Evolutionary conservation across 2,797 vertebrate genomes (phyloP), one percentile per base, ranked within the genome.

Genomic region (Choloepus didactylus): DNA sequence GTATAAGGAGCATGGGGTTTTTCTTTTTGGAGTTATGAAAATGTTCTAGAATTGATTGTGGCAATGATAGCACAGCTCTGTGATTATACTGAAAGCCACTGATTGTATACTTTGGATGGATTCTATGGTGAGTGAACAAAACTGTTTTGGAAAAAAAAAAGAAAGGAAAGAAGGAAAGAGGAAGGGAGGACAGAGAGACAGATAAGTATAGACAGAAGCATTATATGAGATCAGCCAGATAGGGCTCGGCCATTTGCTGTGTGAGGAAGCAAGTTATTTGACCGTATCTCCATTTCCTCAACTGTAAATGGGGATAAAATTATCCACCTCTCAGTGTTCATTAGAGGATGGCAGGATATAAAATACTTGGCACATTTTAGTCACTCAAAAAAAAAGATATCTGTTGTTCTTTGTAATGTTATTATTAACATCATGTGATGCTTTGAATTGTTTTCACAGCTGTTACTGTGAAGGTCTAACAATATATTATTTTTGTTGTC

Each of bases 401-500:
- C 85, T 86, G 62, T 49, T 69, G n/a, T 82, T 76, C 38, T 41
- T 10, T 66, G 56, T 29, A 19, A 88, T 1, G 16, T 41, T 35
- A 76, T 75, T 41, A 38, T 51, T 35, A 38, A 4, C 35, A 84
- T 96, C 95, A 84, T 70, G 35, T 73, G 89, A 81, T 23, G 60
- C 91, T 91, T 12, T 51, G 73, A 41, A 64, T 70, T 46, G 89
- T 86, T 95, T 84, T 72, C 88, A 56, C 3, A 41, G 85, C 92
- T 73, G 60, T 73, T 91, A 76, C 11, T 95, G 91, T 93, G 69
- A 85, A 70, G 35, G 77, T 29, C 89, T 88, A 96, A 97, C 97
- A 97, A 94, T 94, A 88, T 77, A 41, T 46, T 79, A 91, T 62
- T 97, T 93, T 96, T 88, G 73, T 87, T 44, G 70, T 76, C 60